Percentiles rank a stretch among this genome's conserved stretches.
These are phyloP conservation scores for Hypothenemus hampei DNA, from an alignment of 1,140 invertebrate genomes.

Conservation along the genomic window DNA sequence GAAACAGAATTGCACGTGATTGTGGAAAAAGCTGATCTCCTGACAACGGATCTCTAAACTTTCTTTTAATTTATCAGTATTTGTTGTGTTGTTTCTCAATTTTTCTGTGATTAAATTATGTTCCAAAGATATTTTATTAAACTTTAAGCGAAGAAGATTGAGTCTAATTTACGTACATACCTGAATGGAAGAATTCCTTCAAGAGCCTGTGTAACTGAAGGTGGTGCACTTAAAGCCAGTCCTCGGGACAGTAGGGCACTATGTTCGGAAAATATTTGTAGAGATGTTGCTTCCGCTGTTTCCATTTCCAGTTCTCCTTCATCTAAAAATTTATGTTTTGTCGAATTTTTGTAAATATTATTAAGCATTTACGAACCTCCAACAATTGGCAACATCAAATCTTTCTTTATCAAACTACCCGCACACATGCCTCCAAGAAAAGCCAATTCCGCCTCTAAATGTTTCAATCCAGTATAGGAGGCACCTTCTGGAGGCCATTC, in stretches of 20 bases:
- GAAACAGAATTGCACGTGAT: slow-evolving; percentile 81
- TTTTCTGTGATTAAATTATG: slow-evolving; percentile 1
- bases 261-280: slow-evolving; percentile 68
- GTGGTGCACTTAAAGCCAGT: slow-evolving; percentile 80
- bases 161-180: too few species aligned
- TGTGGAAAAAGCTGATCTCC: slow-evolving; percentile 71
- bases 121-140: slow-evolving; percentile 12
- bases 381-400: slow-evolving; percentile 67
- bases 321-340: too few species aligned
- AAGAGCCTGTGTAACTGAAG: slow-evolving; percentile 83
- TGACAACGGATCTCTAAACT: slow-evolving; percentile 69
- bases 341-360: too few species aligned
- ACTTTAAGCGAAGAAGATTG: too few species aligned
- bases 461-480: slow-evolving; percentile 55
- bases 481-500: slow-evolving; percentile 62
- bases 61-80: slow-evolving; percentile 10
- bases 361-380: slow-evolving; percentile 52
- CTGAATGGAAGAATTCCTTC: slow-evolving; percentile 84
- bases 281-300: slow-evolving; percentile 65
- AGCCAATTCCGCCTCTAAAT: slow-evolving; percentile 85
- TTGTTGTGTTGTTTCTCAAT: slow-evolving; percentile 6
- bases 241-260: slow-evolving; percentile 78
- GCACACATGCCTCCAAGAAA: slow-evolving; percentile 89
- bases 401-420: slow-evolving; percentile 81
- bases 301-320: slow-evolving; percentile 70